Conservation (phyloP, 2,797 vertebrate species). For the Columba guinea region DNA sequence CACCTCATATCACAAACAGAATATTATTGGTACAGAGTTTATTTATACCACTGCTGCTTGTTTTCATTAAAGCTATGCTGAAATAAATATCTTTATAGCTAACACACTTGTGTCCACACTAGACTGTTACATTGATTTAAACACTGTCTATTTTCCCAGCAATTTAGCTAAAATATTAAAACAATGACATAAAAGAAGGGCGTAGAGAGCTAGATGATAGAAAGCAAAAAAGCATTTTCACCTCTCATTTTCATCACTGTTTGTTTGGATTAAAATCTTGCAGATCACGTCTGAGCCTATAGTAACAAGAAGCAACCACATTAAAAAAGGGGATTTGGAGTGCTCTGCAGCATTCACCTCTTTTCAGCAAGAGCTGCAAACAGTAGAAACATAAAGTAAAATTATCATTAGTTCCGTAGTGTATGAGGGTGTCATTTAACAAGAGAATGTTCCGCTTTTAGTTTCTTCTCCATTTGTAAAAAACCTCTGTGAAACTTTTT, state of each 20-base stretch:
- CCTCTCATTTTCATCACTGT: neutral
- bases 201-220: neutral
- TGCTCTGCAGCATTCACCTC: neutral
- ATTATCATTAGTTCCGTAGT: neutral
- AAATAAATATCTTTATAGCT: constrained; percentile 26
- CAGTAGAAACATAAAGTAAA: neutral
- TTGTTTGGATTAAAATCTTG: constrained; percentile 33
- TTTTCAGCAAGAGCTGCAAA: neutral
- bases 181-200: constrained; percentile 31
- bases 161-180: constrained; percentile 57
- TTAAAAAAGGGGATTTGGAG: neutral
- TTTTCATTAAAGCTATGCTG: neutral
- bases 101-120: constrained; percentile 9
- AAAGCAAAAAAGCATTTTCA: constrained; percentile 28
- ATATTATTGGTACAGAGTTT: neutral
- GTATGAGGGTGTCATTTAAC: neutral
- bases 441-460: neutral
- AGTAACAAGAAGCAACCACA: neutral
- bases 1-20: neutral
- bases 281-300: neutral
- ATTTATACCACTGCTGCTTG: neutral
- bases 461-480: neutral
- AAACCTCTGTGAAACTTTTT: constrained; percentile 41
- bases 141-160: constrained; percentile 15
- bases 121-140: constrained; percentile 51